phyloP scores from a whole-genome alignment of 2,888 invertebrate genomes.

The Hecatera dysodea region DNA sequence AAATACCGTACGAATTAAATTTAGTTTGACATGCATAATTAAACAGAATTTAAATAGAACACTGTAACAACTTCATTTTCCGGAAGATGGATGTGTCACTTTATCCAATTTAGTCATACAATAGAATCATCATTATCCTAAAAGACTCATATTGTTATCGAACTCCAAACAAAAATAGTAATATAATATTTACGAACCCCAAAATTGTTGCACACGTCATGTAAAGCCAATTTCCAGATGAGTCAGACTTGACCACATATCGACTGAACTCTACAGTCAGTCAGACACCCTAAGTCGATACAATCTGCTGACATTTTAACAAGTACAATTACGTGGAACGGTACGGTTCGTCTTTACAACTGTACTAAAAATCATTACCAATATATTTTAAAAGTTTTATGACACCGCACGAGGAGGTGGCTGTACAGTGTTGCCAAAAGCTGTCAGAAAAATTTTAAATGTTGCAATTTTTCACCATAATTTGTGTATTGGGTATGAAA shows the following conservation, averaged over 20 bases:
- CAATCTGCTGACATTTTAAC: conserved; percentile 64
- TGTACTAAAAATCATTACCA: conserved; percentile 59
- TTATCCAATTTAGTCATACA: not conserved
- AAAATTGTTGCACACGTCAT: conserved; percentile 17
- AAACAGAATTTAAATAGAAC: too few relatives aligned
- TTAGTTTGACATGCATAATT: too few relatives aligned
- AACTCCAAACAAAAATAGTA: not conserved
- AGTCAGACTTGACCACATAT: conserved; percentile 46
- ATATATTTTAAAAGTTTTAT: conserved; percentile 58
- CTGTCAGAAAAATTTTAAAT: not conserved
- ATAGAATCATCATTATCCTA: too few relatives aligned
- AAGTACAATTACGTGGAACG: conserved; percentile 53
- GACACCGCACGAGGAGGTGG: conserved; percentile 27
- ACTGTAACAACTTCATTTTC: too few relatives aligned
- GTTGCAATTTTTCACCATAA: not conserved
- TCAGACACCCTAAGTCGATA: conserved; percentile 45
- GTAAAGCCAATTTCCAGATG: conserved; percentile 25
- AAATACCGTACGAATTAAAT: too few relatives aligned
- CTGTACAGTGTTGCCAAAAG: conserved; percentile 51
- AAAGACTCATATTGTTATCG: not conserved
- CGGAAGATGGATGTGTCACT: not conserved
- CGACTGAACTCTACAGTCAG: conserved; percentile 39
- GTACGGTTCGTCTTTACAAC: conserved; percentile 48
- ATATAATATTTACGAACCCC: not conserved
- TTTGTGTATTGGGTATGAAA: not conserved